Conservation (phyloP, 2,113 vertebrate genomes). For the Cyanistes caeruleus region DNA sequence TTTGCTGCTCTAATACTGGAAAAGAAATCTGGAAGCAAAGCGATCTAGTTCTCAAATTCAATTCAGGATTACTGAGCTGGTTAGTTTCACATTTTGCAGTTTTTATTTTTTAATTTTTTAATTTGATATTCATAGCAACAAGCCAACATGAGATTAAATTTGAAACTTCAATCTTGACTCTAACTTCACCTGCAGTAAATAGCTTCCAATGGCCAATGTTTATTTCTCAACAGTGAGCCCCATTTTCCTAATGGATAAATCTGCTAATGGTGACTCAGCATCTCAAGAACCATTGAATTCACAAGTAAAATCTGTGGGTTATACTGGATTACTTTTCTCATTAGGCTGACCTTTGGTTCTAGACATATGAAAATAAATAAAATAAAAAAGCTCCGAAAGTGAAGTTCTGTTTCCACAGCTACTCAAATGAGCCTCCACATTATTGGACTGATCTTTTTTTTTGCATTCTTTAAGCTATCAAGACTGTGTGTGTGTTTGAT, state of each 20-base stretch:
- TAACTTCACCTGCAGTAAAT: not conserved
- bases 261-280: not conserved
- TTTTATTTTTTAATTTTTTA: not conserved
- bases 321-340: not conserved
- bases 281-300: not conserved
- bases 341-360: not conserved
- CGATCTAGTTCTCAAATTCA: not conserved
- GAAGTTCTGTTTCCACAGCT: not conserved
- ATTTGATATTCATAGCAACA: not conserved
- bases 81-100: not conserved
- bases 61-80: not conserved
- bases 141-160: not conserved
- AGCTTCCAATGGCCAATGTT: not conserved
- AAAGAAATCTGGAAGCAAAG: not conserved
- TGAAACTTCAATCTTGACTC: not conserved
- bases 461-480: not conserved
- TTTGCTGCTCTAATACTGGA: not conserved
- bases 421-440: not conserved
- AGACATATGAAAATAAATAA: not conserved
- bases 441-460: not conserved
- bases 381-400: not conserved
- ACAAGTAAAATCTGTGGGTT: not conserved
- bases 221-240: not conserved
- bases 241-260: not conserved
- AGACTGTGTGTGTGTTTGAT: not conserved